A percentile compares a stretch with the other conserved stretches of the same genome.
Evolutionary conservation across 2,888 invertebrate genomes (phyloP).

Genomic region (Leucoma salicis): DNA sequence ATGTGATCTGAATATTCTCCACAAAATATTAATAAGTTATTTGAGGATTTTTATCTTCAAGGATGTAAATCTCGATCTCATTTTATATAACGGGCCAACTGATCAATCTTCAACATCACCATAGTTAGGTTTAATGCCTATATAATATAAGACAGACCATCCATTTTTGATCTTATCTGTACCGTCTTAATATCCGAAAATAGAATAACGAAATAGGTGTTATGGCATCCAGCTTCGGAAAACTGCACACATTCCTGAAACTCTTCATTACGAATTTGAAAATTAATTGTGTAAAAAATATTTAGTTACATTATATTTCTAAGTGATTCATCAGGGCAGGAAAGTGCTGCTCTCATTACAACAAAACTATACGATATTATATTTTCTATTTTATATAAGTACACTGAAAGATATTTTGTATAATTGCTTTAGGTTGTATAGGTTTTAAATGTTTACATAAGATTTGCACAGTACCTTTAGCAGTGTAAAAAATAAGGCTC

Average conservation of each 20-base stretch:
- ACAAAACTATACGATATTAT: slow-evolving; percentile 70
- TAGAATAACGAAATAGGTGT: too few species aligned
- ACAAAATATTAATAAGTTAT: not conserved
- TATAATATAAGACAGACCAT: too few species aligned
- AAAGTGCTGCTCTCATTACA: slow-evolving; percentile 46
- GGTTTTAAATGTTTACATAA: slow-evolving; percentile 52
- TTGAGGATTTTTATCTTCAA: slow-evolving; percentile 3
- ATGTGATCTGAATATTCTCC: not conserved
- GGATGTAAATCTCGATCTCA: slow-evolving; percentile 26
- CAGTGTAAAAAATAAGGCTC: slow-evolving; percentile 68
- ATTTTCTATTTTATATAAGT: slow-evolving; percentile 67
- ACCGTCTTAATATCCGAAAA: too few species aligned
- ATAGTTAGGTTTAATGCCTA: too few species aligned
- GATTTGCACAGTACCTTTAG: slow-evolving; percentile 57
- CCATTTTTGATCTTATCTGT: too few species aligned
- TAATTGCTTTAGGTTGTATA: slow-evolving; percentile 79
- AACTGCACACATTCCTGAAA: slow-evolving; percentile 7
- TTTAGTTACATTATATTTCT: slow-evolving; percentile 13
- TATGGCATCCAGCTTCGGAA: slow-evolving; percentile 12
- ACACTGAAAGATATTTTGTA: slow-evolving; percentile 76
- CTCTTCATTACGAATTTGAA: slow-evolving; percentile 15
- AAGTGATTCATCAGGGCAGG: slow-evolving; percentile 34
- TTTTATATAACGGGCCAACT: slow-evolving; percentile 4
- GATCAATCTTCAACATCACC: not conserved
- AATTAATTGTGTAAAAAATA: slow-evolving; percentile 48